Base-by-base conservation (phyloP, 2,888 invertebrate genomes). In the Orthosia incerta region DNA sequence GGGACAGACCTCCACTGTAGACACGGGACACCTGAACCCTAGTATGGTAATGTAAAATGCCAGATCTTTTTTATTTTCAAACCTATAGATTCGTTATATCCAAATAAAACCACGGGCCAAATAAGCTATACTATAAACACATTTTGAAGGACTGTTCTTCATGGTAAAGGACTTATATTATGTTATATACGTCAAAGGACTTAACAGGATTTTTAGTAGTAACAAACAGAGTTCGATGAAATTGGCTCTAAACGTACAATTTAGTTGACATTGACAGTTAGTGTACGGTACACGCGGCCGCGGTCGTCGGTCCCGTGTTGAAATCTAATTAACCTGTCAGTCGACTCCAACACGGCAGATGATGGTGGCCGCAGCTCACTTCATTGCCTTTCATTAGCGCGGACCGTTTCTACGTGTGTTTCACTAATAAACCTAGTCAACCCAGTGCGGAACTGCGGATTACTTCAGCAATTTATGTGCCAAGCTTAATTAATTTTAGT, bases 301-400 rank as follows among this genome's bases (percentile, higher is more conserved):
- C 55, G 74, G 76, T 73, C 76, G 86, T 82, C 76, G 84, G 87
- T 86, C 88, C 84, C 87, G 89, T 90, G 91, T 89, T 90, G 89
- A 90, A 91, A 93, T 94, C 91, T 91, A 93, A 93, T 94, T 93
- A 94, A 91, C 92, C 89, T 62, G 79, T 71, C 75, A 74, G 74
- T 64, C 16, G 78, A 84, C 79, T 77, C 87, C 86, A 86, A 87
- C 87, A 87, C 67, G 78, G 69, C 85, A 82, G 81, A 76, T 80
- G 85, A 82, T 85, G 82, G 82, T 53, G 61, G 57, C 79, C 74
- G 75, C 56, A 53, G 63, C 80, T 74, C 76, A 86, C 85, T 88
- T 87, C 90, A 88, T 90, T 88, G 89, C 86, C 83, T 90, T 91
- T 91, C 89, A 92, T 92, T 92, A 92, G 89, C 79, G 82, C 88